Percentiles rank a stretch among this genome's conserved stretches.
Conservation (phyloP, 2,888 invertebrate genomes). For the Leucophora obtusa region DNA sequence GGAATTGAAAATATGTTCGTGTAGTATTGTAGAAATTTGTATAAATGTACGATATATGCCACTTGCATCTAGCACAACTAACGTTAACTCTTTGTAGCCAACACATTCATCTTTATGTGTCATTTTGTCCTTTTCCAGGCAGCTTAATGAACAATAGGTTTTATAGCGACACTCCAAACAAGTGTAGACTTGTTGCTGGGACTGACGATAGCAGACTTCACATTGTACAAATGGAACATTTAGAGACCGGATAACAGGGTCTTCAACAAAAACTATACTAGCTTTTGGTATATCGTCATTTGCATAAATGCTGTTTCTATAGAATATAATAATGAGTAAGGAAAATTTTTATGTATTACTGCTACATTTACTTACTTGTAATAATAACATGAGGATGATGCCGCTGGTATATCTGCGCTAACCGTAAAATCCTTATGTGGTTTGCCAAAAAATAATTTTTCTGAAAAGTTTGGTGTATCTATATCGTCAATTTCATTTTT, state of each 20-base stretch:
- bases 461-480: neutral
- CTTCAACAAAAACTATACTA: conserved; percentile 56
- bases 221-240: conserved; percentile 62
- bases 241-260: conserved; percentile 45
- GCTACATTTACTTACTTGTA: conserved; percentile 41
- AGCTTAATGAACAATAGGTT: conserved; percentile 63
- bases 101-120: conserved; percentile 61
- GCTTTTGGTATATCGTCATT: conserved; percentile 51
- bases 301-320: conserved; percentile 39
- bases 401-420: conserved; percentile 41
- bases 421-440: conserved; percentile 60
- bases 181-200: conserved; percentile 52
- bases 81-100: conserved; percentile 61
- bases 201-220: conserved; percentile 57
- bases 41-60: conserved; percentile 62
- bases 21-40: conserved; percentile 43
- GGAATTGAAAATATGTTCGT: conserved; percentile 50
- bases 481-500: conserved; percentile 30
- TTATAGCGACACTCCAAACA: conserved; percentile 65
- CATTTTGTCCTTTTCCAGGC: conserved; percentile 56
- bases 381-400: conserved; percentile 48
- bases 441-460: conserved; percentile 19
- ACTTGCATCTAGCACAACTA: conserved; percentile 60
- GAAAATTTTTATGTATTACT: neutral
- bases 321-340: neutral